Base-by-base conservation (phyloP, 2,797 vertebrate species). In the Myotis daubentonii region DNA sequence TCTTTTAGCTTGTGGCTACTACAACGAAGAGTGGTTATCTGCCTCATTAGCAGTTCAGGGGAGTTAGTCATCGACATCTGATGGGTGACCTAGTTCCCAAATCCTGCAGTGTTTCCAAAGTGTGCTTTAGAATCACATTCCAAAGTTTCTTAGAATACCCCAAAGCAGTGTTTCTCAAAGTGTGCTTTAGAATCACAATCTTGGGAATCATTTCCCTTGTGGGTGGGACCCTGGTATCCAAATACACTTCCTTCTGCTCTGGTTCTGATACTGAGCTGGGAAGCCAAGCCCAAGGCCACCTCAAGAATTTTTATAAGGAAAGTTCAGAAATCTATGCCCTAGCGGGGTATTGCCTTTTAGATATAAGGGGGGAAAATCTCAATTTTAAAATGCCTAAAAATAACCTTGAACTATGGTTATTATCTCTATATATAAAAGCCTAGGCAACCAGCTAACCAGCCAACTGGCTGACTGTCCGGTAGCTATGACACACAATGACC, bases 91-190 rank as follows among this genome's bases (percentile, higher is more conserved):
- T 86, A 20, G 72, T 80, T 93, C 38, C 49, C 53, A 84, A 62
- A 71, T 83, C 41, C 78, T 94, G 36, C 49, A 65, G 44, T 55
- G 49, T 57, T 76, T 41, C 78, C 30, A 82, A 30, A 36, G 13
- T 83, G 5, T 87, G 44, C 22, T 91, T 82, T 47, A 87, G 41
- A 87, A 75, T 83, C 36, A 87, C 38, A 38, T n/a, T n/a, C n/a
- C n/a, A n/a, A 92, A 84, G n/a, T 92, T 55, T 80, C 49, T 41
- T 82, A 38, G 68, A 89, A 36, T 93, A 65, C 53, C 25, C 72
- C 23, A 76, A 68, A 86, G 47, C 53, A 80, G 41, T 49, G 49
- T 57, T 76, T 41, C 78, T 71, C 30, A 82, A 30, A 36, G 13
- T 83, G 5, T 87, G 44, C 22, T 91, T 82, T 47, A 87, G 41